phyloP scores from a whole-genome alignment of 2,888 invertebrate species.

The Hybos culiciformis region DNA sequence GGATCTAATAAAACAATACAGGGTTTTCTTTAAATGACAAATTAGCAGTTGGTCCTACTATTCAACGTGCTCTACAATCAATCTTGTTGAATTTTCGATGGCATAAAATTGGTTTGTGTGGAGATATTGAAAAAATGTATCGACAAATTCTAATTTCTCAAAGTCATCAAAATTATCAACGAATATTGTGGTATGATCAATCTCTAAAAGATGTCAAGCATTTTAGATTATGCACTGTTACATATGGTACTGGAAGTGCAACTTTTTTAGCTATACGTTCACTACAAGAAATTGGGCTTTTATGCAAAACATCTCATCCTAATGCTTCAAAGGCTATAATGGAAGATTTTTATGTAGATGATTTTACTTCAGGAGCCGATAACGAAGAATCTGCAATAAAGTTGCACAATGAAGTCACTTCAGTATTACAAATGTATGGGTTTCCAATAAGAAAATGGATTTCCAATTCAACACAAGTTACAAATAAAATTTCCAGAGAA shows the following conservation, averaged over 20 bases:
- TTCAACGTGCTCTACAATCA: no score
- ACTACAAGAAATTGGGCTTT: constrained; percentile 12
- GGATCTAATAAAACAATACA: no score
- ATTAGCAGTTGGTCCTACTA: no score
- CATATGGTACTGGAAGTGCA: constrained; percentile 15
- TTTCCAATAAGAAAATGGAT: constrained; percentile 14
- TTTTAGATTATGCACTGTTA: constrained; percentile 11
- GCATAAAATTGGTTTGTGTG: no score
- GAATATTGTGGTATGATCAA: constrained; percentile 13
- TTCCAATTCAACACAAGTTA: constrained; percentile 8
- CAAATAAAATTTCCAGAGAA: constrained; percentile 6
- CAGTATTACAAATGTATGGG: constrained; percentile 5
- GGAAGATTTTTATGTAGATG: constrained; percentile 15
- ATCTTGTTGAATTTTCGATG: no score
- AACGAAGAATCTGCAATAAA: constrained; percentile 8
- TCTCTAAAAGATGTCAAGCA: constrained; percentile 6
- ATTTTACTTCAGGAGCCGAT: constrained; percentile 14
- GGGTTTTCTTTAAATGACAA: no score
- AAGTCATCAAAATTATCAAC: constrained; percentile 14
- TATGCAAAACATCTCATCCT: constrained; percentile 9
- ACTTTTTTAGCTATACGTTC: constrained; percentile 15
- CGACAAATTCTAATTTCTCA: no score
- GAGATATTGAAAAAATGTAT: no score
- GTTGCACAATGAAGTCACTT: constrained; percentile 8
- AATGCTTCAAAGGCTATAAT: constrained; percentile 10